Evolutionary conservation across 2,888 invertebrate species (phyloP).

Genomic region (Chrysolina americana): DNA sequence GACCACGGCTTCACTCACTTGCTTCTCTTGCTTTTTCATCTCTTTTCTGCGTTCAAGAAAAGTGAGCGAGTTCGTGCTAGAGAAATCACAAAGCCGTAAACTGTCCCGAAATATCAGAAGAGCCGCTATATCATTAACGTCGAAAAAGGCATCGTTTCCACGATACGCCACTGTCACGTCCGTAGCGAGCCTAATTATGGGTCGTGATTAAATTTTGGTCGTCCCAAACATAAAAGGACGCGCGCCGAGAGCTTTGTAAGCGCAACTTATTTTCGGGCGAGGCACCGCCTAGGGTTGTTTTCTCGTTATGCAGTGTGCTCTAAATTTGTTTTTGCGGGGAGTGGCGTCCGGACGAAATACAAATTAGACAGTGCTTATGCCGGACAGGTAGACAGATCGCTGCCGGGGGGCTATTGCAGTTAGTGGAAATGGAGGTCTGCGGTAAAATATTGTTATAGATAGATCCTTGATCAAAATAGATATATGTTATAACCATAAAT

Average conservation of each 20-base stretch:
- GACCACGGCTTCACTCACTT: too few species aligned
- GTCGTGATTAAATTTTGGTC: constrained; percentile 42
- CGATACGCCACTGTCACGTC: constrained; percentile 31
- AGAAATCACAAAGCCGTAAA: neutral
- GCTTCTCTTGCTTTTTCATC: too few species aligned
- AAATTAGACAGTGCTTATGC: neutral
- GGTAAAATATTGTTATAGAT: neutral
- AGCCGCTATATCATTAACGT: neutral
- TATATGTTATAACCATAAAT: too few species aligned
- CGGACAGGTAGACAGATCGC: neutral
- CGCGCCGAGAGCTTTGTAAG: constrained; percentile 22
- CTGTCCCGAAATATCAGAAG: neutral
- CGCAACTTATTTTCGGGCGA: constrained; percentile 40
- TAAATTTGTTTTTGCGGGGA: neutral
- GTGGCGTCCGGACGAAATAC: neutral
- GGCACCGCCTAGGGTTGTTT: constrained; percentile 39
- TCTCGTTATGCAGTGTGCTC: constrained; percentile 29
- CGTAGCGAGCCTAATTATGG: constrained; percentile 39
- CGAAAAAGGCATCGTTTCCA: neutral
- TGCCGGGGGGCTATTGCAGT: neutral
- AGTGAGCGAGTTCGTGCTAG: too few species aligned
- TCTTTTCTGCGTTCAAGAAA: too few species aligned
- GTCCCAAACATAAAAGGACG: constrained; percentile 39
- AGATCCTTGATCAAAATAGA: too few species aligned
- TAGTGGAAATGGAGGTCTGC: neutral